These are phyloP conservation scores for Melanerpes aurifrons DNA, from an alignment of 2,113 vertebrate species.

Conservation along the genomic window DNA sequence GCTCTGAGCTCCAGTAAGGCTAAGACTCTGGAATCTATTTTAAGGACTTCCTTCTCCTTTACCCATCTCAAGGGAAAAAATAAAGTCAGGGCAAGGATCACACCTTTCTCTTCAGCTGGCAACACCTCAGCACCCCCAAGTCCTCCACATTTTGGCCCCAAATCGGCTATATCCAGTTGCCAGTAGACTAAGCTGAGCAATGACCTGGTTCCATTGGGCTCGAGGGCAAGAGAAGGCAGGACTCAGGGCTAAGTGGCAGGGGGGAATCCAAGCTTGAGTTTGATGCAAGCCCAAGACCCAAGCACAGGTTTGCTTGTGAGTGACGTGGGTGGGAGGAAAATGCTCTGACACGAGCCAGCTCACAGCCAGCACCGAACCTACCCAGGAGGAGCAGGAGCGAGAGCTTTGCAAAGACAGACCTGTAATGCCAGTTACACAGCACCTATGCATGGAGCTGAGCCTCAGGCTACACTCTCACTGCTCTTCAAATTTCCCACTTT, in stretches of 20 bases:
- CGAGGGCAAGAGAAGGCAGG: not conserved
- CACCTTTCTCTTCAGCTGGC: not conserved
- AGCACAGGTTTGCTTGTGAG: not conserved
- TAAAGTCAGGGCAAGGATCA: not conserved
- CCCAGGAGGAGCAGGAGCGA: not conserved
- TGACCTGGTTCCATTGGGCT: not conserved
- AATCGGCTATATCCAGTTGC: not conserved
- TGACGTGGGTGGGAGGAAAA: not conserved
- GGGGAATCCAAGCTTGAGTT: not conserved
- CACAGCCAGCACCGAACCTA: not conserved
- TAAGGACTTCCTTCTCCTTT: not conserved
- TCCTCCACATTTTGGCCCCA: not conserved
- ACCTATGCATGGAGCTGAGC: not conserved
- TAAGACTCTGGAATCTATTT: not conserved
- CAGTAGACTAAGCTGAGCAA: not conserved
- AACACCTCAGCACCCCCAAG: not conserved
- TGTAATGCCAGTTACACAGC: constrained; percentile 18
- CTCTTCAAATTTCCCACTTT: constrained; percentile 11
- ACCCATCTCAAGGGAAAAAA: not conserved
- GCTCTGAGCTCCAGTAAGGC: not conserved
- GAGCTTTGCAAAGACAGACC: not conserved
- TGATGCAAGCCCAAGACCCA: not conserved
- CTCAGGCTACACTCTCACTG: constrained; percentile 45
- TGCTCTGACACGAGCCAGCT: fast-evolving
- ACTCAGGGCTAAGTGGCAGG: fast-evolving